Evolutionary conservation across 2,113 vertebrate genomes (phyloP), one percentile per base, ranked within the genome.

Genomic region (Poeciliopsis retropinna): DNA sequence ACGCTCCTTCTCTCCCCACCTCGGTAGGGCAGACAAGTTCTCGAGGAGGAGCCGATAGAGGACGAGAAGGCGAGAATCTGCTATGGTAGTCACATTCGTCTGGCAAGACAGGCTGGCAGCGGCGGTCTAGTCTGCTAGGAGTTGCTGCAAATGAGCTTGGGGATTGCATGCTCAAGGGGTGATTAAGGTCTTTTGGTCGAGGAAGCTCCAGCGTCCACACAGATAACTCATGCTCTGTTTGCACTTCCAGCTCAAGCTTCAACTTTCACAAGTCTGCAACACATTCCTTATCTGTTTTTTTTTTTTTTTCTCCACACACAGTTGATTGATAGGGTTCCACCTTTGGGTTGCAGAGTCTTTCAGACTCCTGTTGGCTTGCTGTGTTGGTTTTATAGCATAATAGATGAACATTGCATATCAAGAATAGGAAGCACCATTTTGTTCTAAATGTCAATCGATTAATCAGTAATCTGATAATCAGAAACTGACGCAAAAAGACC

Each of bases 21-120:
- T 80, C 91, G 91, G 89, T 92, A 90, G 89, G 89, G 90, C 93
- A 88, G 90, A 92, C 92, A 93, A 92, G 92, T 94, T 94, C 92
- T 91, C 82, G 60, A 89, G 88, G 88, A 92, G 90, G 84, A 92
- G 88, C 82, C 6, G 74, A 72, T 44, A 82, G 83, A 79, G 82
- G 78, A 86, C 78, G 25, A 64, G 62, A 61, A 32, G 72, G 67
- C 78, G 85, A 90, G 82, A 86, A 88, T 89, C 87, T 89, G 88
- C 87, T 87, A 83, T 69, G 64, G 72, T 72, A 57, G 51, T 88
- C 86, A 88, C 73, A 87, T 90, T 84, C 72, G 73, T 71, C 69
- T 83, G 44, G 4, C 70, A 67, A n/a, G 82, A 63, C 66, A 27
- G 70, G 29, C 51, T 8, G 25, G 22, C 44, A 61, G 83, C 79